These are phyloP conservation scores for Saturnia pavonia DNA, from an alignment of 2,888 invertebrate genomes.

Conservation along the genomic window DNA sequence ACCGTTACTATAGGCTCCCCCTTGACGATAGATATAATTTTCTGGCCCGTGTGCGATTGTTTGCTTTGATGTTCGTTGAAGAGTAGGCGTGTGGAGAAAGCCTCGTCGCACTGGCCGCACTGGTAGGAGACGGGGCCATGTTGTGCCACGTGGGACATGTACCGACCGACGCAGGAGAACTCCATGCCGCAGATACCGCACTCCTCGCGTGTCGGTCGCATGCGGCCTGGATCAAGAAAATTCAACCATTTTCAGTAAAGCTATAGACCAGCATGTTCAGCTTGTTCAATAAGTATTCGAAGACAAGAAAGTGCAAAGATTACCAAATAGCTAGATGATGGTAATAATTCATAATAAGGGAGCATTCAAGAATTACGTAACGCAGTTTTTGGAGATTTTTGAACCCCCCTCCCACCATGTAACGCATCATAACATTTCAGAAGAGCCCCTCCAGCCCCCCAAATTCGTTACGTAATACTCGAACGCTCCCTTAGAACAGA, in stretches of 20 bases:
- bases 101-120: conserved; percentile 77
- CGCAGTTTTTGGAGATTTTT: no score
- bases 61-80: conserved; percentile 81
- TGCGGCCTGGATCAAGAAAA: conserved; percentile 47
- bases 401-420: no score
- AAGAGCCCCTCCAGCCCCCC: no score
- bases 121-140: conserved; percentile 84
- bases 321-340: no score
- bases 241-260: background rate
- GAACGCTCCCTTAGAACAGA: no score
- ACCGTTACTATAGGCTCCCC: background rate
- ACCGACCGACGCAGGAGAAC: conserved; percentile 71
- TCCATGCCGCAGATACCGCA: conserved; percentile 76
- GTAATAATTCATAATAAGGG: no score
- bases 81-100: conserved; percentile 72
- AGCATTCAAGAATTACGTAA: no score
- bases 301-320: no score
- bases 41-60: conserved; percentile 19
- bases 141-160: conserved; percentile 81
- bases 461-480: no score
- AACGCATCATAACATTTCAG: no score
- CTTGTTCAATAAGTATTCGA: no score
- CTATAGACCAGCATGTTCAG: background rate
- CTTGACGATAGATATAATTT: background rate
- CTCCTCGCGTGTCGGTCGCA: conserved; percentile 56